These are phyloP conservation scores for Heliconius melpomene DNA, from an alignment of 1,140 invertebrate species.

Conservation along the genomic window DNA sequence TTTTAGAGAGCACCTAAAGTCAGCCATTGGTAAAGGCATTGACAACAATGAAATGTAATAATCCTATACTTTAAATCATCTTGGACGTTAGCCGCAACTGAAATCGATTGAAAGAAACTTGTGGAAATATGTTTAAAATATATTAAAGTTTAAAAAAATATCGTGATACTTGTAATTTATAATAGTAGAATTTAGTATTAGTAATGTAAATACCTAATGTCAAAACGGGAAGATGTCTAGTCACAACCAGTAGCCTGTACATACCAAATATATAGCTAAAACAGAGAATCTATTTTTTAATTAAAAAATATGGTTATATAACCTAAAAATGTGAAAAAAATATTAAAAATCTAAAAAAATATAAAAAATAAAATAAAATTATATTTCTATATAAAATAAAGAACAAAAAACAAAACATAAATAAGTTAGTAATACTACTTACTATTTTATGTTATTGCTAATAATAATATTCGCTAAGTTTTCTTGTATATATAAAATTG, in stretches of 20 bases:
- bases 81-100: no score
- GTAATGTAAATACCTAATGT: constrained; percentile 27
- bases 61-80: no score
- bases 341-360: background rate
- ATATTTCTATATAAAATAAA: background rate
- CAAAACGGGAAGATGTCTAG: constrained; percentile 28
- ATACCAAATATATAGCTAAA: constrained; percentile 19
- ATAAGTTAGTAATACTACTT: background rate
- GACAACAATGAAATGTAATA: background rate
- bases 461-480: no score
- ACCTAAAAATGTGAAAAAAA: background rate
- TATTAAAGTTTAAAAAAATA: no score
- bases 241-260: constrained; percentile 39
- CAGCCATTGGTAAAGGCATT: no score
- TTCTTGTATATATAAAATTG: no score
- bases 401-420: background rate
- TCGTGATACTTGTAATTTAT: background rate
- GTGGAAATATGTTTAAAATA: no score
- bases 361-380: background rate
- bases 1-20: no score
- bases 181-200: background rate
- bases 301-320: background rate
- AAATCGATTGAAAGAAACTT: no score
- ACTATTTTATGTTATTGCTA: no score
- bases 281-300: background rate